Evolutionary conservation across 2,888 invertebrate genomes (phyloP), one percentile per base, ranked within the genome.

Genomic region (Noctua comes): DNA sequence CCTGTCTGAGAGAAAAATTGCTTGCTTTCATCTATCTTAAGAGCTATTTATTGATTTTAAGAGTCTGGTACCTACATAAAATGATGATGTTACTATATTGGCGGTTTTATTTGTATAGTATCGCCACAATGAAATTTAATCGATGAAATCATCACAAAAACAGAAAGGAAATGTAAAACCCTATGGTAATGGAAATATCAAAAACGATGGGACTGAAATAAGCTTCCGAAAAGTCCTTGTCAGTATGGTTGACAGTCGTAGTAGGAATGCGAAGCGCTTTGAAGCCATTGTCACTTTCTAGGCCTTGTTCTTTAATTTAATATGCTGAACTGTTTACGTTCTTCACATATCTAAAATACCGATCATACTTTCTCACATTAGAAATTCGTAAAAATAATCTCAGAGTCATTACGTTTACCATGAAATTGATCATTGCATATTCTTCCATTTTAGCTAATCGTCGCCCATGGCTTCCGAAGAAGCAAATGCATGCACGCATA

Each of bases 391-490:
- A 27, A 46, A 24, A 57, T 70, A 72, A 87, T 85, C 79, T 80
- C 59, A 40, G 8, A 62, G 66, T 72, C 69, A 87, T 85, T 86
- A 74, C 31, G 27, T 76, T 81, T 78, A 77, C 11, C 75, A 80
- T 71, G 69, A 85, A 85, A 83, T 82, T 72, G 73, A 70, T 76
- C 54, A 79, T 80, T 62, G 27, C 62, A 48, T 69, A 76, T 69
- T 76, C 66, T 46, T 27, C 40, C 62, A 76, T 65, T 68, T 68
- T 46, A 64, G 59, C 27, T 88, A 87, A 88, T 85, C 76, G 71
- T 88, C 76, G 93, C 95, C 94, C 84, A 89, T 92, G 95, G 95
- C 95, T 95, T 93, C 95, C 90, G 89, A 90, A 93, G 96, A 92
- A 95, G 95, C 93, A 86, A 74, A 81, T 85, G 78, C 85, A 84